Base-by-base conservation (phyloP, 2,888 invertebrate species). In the Gari tellinella region DNA sequence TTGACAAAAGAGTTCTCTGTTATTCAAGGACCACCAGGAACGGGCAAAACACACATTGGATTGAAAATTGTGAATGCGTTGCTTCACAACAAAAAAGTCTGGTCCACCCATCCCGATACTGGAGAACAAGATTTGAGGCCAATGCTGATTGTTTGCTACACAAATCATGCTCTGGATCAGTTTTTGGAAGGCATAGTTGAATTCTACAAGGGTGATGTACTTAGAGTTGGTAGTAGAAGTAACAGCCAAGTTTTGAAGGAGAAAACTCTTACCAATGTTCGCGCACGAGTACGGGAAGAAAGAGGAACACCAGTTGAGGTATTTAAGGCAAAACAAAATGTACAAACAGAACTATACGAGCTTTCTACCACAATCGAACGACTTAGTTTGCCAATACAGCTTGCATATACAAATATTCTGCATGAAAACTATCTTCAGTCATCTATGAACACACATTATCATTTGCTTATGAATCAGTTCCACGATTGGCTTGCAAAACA, bases 11-110 rank as follows among this genome's bases (percentile, higher is more conserved):
- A 90, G 64, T 82, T 91, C 70, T 83, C 87, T 0, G 62, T 91
- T 31, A 89, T 89, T 17, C 91, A 91, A 82, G 91, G 97, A 0
- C 97, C 97, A 0, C 97, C 97, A 0, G 97, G 97, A 2, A 96
- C 96, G 0, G 97, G 97, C 0, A 97, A 97, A 93, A 96, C 97
- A 0, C 95, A 94, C 89, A 90, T 97, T 80, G 96, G 96, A 0
- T 92, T 96, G 38, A 95, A 95, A 93, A 94, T 97, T 17, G 95
- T 95, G 0, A 79, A 86, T 52, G 72, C 94, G 0, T 88, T 97
- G 25, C 89, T 96, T 0, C 90, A 93, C 64, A 96, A 95, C 88
- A 72, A 77, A 15, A 19, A 70, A 0, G 40, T 61, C 23, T 65
- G 65, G 48, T 87, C 85, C 40, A 67, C 37, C 14, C 51, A 70